phyloP scores from a whole-genome alignment of 1,140 invertebrate species.

The Macrobrachium rosenbergii region DNA sequence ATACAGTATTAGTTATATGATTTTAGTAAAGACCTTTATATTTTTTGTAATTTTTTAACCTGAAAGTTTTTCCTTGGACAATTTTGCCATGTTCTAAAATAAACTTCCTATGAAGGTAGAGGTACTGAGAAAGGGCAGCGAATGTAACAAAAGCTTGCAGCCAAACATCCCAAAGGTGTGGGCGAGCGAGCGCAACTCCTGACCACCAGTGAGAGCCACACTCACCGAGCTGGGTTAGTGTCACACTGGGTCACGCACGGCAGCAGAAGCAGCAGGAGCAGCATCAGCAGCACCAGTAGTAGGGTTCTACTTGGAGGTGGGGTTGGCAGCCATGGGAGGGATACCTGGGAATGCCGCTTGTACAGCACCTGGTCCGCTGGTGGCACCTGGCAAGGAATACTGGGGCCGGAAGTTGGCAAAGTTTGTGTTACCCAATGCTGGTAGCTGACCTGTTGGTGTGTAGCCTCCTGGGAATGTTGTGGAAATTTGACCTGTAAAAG shows the following conservation, averaged over 20 bases:
- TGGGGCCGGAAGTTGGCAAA: constrained; percentile 90
- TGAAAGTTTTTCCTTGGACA: too few relatives aligned
- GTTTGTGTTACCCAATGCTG: constrained; percentile 81
- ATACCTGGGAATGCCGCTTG: constrained; percentile 64
- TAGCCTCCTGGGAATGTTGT: constrained; percentile 86
- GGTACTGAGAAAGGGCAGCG: constrained; percentile 35
- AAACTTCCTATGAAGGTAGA: neutral
- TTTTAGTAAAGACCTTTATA: too few relatives aligned
- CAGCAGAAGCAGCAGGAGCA: constrained; percentile 46
- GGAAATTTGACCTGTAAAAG: constrained; percentile 73
- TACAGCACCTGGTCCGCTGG: constrained; percentile 53
- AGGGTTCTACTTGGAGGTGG: constrained; percentile 61
- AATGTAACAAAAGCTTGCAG: neutral
- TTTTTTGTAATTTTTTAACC: too few relatives aligned
- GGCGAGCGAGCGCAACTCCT: constrained; percentile 34
- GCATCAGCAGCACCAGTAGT: constrained; percentile 58
- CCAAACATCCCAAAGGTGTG: neutral
- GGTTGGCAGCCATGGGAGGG: constrained; percentile 62
- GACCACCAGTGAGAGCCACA: constrained; percentile 61
- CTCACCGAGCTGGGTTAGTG: constrained; percentile 63
- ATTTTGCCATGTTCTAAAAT: neutral
- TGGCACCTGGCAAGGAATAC: constrained; percentile 82
- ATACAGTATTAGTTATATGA: constrained; percentile 5
- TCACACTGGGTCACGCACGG: constrained; percentile 61
- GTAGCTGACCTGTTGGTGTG: constrained; percentile 76